A percentile compares a stretch with the other conserved stretches of the same genome.
These are phyloP conservation scores for Unio pictorum DNA, from an alignment of 2,888 invertebrate species.

Conservation along the genomic window DNA sequence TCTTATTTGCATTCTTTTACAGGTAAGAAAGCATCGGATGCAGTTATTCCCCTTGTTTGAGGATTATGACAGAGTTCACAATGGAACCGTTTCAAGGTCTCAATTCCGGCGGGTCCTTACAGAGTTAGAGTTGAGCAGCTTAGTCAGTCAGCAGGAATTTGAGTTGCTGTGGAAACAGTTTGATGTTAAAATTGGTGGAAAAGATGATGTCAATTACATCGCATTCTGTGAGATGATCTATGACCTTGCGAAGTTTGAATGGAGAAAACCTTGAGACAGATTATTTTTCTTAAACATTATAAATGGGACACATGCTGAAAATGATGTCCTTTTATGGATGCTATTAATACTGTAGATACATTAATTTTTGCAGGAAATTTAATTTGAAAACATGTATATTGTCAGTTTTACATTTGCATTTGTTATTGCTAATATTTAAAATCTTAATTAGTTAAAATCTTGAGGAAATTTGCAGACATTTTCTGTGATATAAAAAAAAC, in stretches of 20 bases:
- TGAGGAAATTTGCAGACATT: no score
- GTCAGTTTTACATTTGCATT: no score
- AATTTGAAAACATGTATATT: no score
- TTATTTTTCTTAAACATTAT: no score
- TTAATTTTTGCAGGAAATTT: no score
- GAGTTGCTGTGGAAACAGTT: constrained; percentile 66
- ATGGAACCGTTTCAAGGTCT: constrained; percentile 67
- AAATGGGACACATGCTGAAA: no score
- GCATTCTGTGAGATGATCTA: constrained; percentile 68
- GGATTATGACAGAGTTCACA: constrained; percentile 70
- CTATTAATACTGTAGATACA: no score
- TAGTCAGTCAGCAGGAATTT: constrained; percentile 66
- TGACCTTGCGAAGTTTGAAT: constrained; percentile 61
- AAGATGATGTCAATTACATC: constrained; percentile 67
- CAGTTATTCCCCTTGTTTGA: constrained; percentile 71
- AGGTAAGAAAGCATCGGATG: constrained; percentile 69
- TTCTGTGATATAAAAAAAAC: no score
- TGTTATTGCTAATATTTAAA: no score
- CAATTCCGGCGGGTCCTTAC: constrained; percentile 70
- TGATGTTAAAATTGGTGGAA: constrained; percentile 64
- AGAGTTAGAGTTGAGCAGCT: constrained; percentile 66
- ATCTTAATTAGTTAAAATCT: no score
- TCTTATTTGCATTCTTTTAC: constrained; percentile 6
- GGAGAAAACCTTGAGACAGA: constrained; percentile 48
- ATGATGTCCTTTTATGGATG: no score